These are phyloP conservation scores for Drosophila lacteicornis DNA, from an alignment of 1,140 invertebrate genomes.

Conservation along the genomic window DNA sequence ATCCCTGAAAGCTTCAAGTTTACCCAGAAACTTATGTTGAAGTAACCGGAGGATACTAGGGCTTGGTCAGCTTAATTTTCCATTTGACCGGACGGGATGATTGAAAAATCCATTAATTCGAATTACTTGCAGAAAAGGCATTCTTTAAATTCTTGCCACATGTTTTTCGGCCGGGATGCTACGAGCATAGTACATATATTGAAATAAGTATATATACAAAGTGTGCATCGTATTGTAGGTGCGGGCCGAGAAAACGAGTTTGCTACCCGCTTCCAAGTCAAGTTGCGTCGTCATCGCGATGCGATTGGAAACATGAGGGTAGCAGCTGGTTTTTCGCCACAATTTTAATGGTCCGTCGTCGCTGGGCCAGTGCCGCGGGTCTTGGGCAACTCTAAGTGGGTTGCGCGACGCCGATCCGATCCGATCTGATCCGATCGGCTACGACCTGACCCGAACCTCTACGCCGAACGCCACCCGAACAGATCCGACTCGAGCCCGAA, in stretches of 20 bases:
- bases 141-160: constrained; percentile 58
- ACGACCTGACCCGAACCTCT: constrained; percentile 4
- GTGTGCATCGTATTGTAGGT: constrained; percentile 33
- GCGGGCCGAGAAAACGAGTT: constrained; percentile 54
- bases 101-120: constrained; percentile 74
- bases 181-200: constrained; percentile 12
- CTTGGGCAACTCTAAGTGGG: constrained; percentile 78
- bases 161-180: constrained; percentile 25
- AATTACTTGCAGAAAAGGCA: constrained; percentile 71
- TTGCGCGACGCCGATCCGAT: constrained; percentile 49
- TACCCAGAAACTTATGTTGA: neutral
- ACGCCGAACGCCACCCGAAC: constrained; percentile 25
- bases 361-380: constrained; percentile 52
- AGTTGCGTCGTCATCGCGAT: constrained; percentile 60
- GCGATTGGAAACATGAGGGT: constrained; percentile 73
- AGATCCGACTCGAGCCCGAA: constrained; percentile 32
- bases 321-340: constrained; percentile 76
- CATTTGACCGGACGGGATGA: constrained; percentile 17
- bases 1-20: neutral
- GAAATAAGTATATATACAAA: constrained; percentile 13
- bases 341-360: constrained; percentile 63
- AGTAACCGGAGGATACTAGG: neutral
- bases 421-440: constrained; percentile 11
- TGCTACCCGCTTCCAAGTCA: constrained; percentile 67
- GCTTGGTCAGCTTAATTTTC: constrained; percentile 20